Conservation (phyloP, 2,797 vertebrate species). For the Mionectes olivaceus region DNA sequence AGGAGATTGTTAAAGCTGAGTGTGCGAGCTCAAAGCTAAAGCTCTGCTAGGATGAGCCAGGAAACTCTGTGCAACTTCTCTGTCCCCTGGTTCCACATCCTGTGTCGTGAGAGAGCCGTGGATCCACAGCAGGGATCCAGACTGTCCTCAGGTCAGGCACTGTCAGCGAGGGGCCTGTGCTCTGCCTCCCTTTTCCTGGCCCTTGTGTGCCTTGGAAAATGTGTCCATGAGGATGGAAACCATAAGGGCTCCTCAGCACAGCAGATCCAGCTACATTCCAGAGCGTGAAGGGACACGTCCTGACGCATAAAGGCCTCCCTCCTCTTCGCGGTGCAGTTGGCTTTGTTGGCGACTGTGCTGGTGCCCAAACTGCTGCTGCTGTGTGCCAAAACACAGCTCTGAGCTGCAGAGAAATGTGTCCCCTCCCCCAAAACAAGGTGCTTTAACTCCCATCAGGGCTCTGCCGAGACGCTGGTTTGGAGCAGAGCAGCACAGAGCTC, state of each 20-base stretch:
- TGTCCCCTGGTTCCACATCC: neutral
- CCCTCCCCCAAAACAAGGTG: neutral
- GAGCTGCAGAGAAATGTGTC: neutral
- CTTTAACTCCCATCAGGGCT: neutral
- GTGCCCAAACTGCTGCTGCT: neutral
- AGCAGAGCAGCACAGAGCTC: neutral
- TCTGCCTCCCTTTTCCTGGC: neutral
- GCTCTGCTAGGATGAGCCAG: neutral
- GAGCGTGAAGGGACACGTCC: neutral
- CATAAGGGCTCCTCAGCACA: neutral
- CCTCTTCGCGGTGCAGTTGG: neutral
- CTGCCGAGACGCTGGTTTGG: neutral
- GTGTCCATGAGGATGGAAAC: neutral
- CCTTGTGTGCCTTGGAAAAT: neutral
- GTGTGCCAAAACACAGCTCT: neutral
- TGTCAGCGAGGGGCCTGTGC: accelerated
- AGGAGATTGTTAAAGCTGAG: neutral
- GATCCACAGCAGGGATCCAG: neutral
- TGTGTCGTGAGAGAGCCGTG: accelerated
- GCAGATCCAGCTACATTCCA: neutral
- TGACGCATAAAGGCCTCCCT: neutral
- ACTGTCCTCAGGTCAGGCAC: accelerated
- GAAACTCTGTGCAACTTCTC: accelerated
- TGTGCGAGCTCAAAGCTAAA: neutral
- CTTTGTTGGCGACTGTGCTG: neutral